phyloP scores from a whole-genome alignment of 1,140 invertebrate species.

The Microplitis mediator region DNA sequence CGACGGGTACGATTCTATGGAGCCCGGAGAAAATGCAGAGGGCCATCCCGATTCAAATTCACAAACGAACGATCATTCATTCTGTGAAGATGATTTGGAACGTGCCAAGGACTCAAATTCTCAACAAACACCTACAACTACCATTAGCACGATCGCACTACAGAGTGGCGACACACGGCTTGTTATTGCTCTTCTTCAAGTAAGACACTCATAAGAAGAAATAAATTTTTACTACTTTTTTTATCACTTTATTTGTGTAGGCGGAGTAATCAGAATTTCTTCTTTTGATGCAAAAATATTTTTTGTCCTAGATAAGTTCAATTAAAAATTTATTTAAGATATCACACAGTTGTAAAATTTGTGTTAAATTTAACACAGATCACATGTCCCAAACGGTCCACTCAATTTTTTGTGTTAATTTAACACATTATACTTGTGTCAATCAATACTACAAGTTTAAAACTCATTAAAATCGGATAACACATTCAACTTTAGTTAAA shows the following conservation, averaged over 20 bases:
- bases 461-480: too few relatives aligned
- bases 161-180: constrained; percentile 85
- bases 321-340: too few relatives aligned
- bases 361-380: too few relatives aligned
- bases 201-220: constrained; percentile 60
- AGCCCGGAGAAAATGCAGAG: constrained; percentile 37
- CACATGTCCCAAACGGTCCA: too few relatives aligned
- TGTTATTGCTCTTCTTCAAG: constrained; percentile 88
- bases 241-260: background rate
- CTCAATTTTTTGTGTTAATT: too few relatives aligned
- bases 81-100: constrained; percentile 32
- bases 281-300: too few relatives aligned
- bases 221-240: background rate
- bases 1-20: constrained; percentile 48
- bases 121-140: constrained; percentile 67
- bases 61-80: constrained; percentile 19
- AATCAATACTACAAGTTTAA: too few relatives aligned
- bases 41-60: constrained; percentile 35
- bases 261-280: too few relatives aligned
- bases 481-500: too few relatives aligned
- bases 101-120: constrained; percentile 35
- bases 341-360: too few relatives aligned
- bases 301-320: too few relatives aligned
- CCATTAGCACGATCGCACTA: constrained; percentile 89
- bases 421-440: too few relatives aligned